A percentile compares a stretch with the other conserved stretches of the same genome.
Conservation (phyloP, 2,888 invertebrate genomes). For the Melikaiella ostensackeni region DNA sequence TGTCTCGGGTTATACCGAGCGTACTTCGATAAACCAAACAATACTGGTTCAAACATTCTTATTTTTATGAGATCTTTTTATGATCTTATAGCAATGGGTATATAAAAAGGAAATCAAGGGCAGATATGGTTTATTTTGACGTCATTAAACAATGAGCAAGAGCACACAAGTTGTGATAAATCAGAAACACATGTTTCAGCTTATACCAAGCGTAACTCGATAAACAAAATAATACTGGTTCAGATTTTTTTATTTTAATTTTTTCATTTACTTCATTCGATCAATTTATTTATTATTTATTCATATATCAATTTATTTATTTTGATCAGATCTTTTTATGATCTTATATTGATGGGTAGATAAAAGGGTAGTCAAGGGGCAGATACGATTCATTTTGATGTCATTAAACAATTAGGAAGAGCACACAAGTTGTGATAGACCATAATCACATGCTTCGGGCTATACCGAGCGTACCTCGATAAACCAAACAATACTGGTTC, state of each 20-base stretch:
- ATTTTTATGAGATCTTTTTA: too few species aligned
- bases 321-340: neutral
- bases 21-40: constrained; percentile 74
- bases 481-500: constrained; percentile 70
- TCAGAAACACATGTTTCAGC: too few species aligned
- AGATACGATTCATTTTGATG: constrained; percentile 31
- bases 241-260: neutral
- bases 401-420: constrained; percentile 28
- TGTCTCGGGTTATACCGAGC: constrained; percentile 68
- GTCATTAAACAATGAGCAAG: too few species aligned
- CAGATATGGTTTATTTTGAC: too few species aligned
- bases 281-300: too few species aligned
- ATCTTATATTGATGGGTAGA: neutral
- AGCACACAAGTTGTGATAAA: too few species aligned
- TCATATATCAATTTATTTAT: too few species aligned
- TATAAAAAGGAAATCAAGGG: too few species aligned
- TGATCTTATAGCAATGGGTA: too few species aligned
- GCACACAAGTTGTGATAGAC: constrained; percentile 58
- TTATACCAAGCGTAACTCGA: too few species aligned
- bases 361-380: neutral
- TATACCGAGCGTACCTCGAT: constrained; percentile 71
- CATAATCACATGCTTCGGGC: constrained; percentile 70
- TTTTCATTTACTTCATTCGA: neutral
- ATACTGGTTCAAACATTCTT: too few species aligned
- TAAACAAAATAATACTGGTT: too few species aligned